phyloP scores from a whole-genome alignment of 2,113 vertebrate species.

The Eira barbara region DNA sequence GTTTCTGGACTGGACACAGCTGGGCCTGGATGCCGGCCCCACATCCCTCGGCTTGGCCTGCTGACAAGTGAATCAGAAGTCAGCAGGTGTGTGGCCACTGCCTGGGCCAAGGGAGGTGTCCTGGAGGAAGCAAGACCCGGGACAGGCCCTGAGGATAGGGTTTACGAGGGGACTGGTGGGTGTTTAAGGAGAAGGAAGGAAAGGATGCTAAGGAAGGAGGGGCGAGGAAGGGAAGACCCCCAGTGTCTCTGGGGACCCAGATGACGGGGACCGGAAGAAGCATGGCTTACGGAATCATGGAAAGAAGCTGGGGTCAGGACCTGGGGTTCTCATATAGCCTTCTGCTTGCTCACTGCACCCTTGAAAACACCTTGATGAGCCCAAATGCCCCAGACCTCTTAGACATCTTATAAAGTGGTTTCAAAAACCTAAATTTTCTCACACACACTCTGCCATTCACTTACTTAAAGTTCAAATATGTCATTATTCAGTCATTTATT shows the following conservation, averaged over 20 bases:
- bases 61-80: background rate
- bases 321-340: background rate
- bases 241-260: background rate
- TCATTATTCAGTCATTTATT: background rate
- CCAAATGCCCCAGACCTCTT: background rate
- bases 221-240: background rate
- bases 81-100: background rate
- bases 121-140: no score
- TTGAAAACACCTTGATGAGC: background rate
- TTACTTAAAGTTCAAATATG: background rate
- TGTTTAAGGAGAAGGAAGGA: background rate
- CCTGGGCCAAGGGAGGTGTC: background rate
- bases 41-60: background rate
- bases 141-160: background rate
- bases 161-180: background rate
- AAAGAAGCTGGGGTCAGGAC: background rate
- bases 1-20: background rate
- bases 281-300: background rate
- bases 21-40: background rate
- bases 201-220: background rate
- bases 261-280: background rate
- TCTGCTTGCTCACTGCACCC: background rate
- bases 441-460: background rate
- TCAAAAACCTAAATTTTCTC: background rate
- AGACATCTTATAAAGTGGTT: background rate